These are phyloP conservation scores for Heliothis virescens DNA, from an alignment of 1,140 invertebrate genomes.

Conservation along the genomic window DNA sequence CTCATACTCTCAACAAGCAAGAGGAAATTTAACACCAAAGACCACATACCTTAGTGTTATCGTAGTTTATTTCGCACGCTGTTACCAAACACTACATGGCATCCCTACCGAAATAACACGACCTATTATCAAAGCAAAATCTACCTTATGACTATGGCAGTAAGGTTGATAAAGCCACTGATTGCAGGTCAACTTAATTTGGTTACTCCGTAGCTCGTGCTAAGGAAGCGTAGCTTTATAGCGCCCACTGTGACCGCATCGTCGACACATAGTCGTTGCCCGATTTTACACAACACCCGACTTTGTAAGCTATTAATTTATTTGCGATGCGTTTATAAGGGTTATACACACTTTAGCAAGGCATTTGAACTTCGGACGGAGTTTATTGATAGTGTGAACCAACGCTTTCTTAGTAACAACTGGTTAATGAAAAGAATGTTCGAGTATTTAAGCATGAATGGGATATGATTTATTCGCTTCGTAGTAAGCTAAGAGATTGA, in stretches of 20 bases:
- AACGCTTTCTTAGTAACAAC: no score
- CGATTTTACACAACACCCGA: constrained; percentile 51
- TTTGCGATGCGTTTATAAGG: constrained; percentile 33
- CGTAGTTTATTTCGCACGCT: constrained; percentile 75
- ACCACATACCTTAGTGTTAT: constrained; percentile 71
- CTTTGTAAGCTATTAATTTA: constrained; percentile 52
- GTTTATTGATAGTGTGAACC: no score
- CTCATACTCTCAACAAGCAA: constrained; percentile 51
- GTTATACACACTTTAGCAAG: neutral
- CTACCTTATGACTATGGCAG: neutral
- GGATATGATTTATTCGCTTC: neutral
- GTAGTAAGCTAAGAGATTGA: neutral
- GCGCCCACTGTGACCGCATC: constrained; percentile 68
- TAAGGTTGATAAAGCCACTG: constrained; percentile 7
- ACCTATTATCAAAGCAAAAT: constrained; percentile 12
- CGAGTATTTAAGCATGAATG: no score
- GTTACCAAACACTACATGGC: constrained; percentile 67
- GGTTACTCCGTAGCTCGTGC: constrained; percentile 62
- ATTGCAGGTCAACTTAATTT: constrained; percentile 57
- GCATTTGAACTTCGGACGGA: no score
- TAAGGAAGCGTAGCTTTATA: constrained; percentile 77
- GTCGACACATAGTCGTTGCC: constrained; percentile 56
- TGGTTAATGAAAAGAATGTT: no score
- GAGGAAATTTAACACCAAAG: constrained; percentile 68
- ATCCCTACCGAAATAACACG: constrained; percentile 53